Conservation (phyloP, 2,113 vertebrate species). For the Cettia cetti region DNA sequence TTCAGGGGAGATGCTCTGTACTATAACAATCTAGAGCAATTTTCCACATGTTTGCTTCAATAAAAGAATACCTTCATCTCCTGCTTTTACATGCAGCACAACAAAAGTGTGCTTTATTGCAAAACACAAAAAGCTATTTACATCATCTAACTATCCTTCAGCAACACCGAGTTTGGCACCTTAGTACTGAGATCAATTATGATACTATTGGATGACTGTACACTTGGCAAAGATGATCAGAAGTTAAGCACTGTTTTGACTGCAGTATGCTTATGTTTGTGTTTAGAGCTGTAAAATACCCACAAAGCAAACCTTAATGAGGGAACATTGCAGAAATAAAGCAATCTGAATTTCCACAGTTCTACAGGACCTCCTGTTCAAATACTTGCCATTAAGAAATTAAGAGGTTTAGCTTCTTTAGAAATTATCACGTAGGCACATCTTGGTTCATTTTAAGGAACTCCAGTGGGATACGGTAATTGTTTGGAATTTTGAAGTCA, state of each 20-base stretch:
- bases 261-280: slow-evolving; percentile 1
- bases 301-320: background rate
- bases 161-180: slow-evolving; percentile 37
- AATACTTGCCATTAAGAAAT: background rate
- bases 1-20: slow-evolving; percentile 51
- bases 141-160: slow-evolving; percentile 74
- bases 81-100: slow-evolving; percentile 55
- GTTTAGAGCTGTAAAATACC: slow-evolving; percentile 7
- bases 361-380: background rate
- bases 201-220: background rate
- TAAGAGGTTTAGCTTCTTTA: background rate
- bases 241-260: slow-evolving; percentile 35
- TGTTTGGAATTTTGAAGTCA: background rate
- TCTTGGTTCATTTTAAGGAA: background rate
- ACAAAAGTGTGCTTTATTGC: slow-evolving; percentile 51
- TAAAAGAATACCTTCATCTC: slow-evolving; percentile 75
- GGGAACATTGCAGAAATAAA: background rate
- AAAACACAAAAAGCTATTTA: slow-evolving; percentile 80
- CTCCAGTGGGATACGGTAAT: background rate
- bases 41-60: slow-evolving; percentile 77
- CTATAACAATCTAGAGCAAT: slow-evolving; percentile 70
- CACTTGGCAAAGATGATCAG: slow-evolving; percentile 39
- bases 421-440: background rate
- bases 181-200: slow-evolving; percentile 26
- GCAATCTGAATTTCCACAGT: background rate